Percentiles rank a stretch among this genome's conserved stretches.
Evolutionary conservation across 2,888 invertebrate genomes (phyloP).

Genomic region (Deroplatys truncata): DNA sequence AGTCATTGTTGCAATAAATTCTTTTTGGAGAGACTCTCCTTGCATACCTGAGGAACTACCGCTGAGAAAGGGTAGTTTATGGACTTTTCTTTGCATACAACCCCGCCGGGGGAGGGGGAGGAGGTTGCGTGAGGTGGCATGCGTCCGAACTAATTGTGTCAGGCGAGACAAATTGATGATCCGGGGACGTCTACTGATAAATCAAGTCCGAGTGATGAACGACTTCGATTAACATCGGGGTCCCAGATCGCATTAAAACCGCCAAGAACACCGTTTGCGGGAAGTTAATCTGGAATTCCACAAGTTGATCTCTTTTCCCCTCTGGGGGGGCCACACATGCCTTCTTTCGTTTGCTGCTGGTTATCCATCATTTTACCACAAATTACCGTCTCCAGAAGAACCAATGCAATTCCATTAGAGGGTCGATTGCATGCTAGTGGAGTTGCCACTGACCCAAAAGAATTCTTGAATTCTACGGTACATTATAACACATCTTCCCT

Average conservation of each 20-base stretch:
- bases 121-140: not conserved
- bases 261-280: constrained; percentile 4
- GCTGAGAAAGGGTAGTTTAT: not conserved
- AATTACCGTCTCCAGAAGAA: not conserved
- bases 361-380: not conserved
- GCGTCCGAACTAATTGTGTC: constrained; percentile 9
- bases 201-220: constrained; percentile 13
- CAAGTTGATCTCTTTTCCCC: not conserved
- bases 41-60: not conserved
- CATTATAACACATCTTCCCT: too few species aligned
- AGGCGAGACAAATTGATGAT: constrained; percentile 11
- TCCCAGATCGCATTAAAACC: constrained; percentile 3
- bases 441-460: too few species aligned
- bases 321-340: not conserved
- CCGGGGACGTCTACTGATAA: not conserved
- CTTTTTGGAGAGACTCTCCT: too few species aligned
- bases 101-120: too few species aligned
- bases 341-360: not conserved
- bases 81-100: not conserved
- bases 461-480: too few species aligned
- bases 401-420: not conserved
- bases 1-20: too few species aligned
- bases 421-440: not conserved
- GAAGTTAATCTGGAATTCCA: not conserved
- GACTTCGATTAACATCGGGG: constrained; percentile 6